A percentile compares a stretch with the other conserved stretches of the same genome.
phyloP scores from a whole-genome alignment of 1,140 invertebrate genomes.

The Lasaia peninsularis region DNA sequence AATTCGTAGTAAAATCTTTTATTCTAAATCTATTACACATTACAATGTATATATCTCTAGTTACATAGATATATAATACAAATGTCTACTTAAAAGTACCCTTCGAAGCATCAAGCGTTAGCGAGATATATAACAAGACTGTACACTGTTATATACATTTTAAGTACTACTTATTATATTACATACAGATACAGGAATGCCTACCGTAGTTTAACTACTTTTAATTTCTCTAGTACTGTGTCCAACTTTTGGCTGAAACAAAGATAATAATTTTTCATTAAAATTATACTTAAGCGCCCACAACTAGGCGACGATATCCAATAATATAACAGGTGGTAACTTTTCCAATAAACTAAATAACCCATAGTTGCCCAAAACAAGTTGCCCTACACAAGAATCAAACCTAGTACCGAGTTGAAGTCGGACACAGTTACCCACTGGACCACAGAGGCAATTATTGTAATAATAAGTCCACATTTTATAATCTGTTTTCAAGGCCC shows the following conservation, averaged over 20 bases:
- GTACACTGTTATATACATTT: constrained; percentile 60
- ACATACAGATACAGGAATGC: constrained; percentile 43
- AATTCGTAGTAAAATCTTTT: constrained; percentile 18
- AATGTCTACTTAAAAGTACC: constrained; percentile 41
- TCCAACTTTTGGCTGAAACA: constrained; percentile 83
- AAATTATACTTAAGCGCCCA: no score
- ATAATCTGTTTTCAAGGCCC: no score
- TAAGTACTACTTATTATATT: constrained; percentile 27
- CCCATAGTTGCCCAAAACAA: no score
- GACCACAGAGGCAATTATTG: no score
- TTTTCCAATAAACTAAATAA: not conserved
- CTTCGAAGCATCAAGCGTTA: constrained; percentile 46
- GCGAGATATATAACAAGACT: constrained; percentile 51
- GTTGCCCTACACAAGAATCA: no score
- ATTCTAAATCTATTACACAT: constrained; percentile 6
- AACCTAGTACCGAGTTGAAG: no score
- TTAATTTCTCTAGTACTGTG: constrained; percentile 77
- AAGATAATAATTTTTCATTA: no score
- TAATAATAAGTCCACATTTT: no score
- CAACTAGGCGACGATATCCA: no score
- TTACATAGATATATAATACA: constrained; percentile 24
- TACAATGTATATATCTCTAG: constrained; percentile 20
- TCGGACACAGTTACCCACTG: no score
- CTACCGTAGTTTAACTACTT: constrained; percentile 36
- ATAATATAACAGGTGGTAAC: not conserved